Base-by-base conservation (phyloP, 2,113 vertebrate genomes). In the Malurus alboscapulatus region DNA sequence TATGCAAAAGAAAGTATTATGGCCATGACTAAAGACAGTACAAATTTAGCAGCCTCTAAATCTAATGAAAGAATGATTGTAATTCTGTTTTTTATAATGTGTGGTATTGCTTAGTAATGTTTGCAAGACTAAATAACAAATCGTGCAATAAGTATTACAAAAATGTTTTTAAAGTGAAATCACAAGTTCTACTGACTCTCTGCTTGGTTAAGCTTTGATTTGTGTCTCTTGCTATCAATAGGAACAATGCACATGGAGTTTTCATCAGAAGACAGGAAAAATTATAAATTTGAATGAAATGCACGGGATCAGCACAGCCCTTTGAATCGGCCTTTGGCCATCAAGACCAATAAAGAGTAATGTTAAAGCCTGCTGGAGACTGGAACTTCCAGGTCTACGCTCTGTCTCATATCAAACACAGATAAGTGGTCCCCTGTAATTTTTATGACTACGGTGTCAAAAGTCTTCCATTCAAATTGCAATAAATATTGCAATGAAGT, bases 401-500 rank as follows among this genome's bases (percentile, higher is more conserved):
- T 98, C 98, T 97, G 97, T 96, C 96, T 98, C 95, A 95, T 98
- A 98, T 98, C 96, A 97, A 95, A 96, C 89, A 73, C 66, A 90
- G 69, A 94, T 79, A 98, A 98, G 97, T 95, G 96, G 94, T 97
- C 96, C 97, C 97, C 98, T 98, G 98, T 98, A 98, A 99, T 98
- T 98, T 98, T 99, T 99, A 99, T 98, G 98, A 98, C 97, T 96
- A 96, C 87, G 88, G 98, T 98, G 98, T 99, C 98, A 99, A 98
- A 99, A 98, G 98, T 98, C 98, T 98, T 98, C 98, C 97, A 98
- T 98, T 97, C 98, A 98, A 98, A 98, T 98, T 17, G 97, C 98
- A 98, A 98, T 99, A 99, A 99, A 99, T 99, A 98, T 98, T 98
- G 97, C 98, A 98, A 98, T 98, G 98, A 98, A 98, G 98, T 98